Percentiles rank a stretch among this genome's conserved stretches.
Conservation (phyloP, 2,797 vertebrate species). For the Hephaestus fuliginosus region DNA sequence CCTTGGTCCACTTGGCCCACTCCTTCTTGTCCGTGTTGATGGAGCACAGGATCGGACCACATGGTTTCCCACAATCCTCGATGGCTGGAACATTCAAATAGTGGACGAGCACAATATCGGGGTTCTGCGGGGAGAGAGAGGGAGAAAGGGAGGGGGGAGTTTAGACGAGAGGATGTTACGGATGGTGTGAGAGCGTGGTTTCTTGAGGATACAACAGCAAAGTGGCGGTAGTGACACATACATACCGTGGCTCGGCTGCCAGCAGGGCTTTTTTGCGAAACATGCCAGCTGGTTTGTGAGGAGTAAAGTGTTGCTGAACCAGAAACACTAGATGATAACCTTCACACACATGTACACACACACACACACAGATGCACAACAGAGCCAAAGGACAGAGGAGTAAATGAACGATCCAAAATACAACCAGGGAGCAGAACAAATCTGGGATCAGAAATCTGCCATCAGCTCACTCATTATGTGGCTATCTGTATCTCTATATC, state of each 20-base stretch:
- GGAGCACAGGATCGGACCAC: conserved; percentile 97
- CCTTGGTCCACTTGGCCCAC: conserved; percentile 99
- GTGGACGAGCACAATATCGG: conserved; percentile 99
- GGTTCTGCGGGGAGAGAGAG: conserved; percentile 87
- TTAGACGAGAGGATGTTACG: conserved; percentile 34
- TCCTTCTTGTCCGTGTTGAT: conserved; percentile 99
- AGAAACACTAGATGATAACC: conserved; percentile 35
- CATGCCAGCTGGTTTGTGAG: conserved; percentile 57
- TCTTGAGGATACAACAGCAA: conserved; percentile 40
- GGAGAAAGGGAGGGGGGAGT: not conserved
- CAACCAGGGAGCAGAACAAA: conserved; percentile 61
- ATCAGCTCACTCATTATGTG: conserved; percentile 71
- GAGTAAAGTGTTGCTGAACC: conserved; percentile 48
- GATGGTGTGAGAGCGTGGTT: conserved; percentile 17
- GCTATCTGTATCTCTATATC: conserved; percentile 49
- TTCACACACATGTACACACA: conserved; percentile 11
- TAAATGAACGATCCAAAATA: conserved; percentile 42
- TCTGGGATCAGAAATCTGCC: conserved; percentile 65
- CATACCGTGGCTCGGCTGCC: conserved; percentile 45
- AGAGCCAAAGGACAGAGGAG: conserved; percentile 38
- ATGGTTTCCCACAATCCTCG: conserved; percentile 99
- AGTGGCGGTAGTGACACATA: conserved; percentile 37
- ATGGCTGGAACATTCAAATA: conserved; percentile 99
- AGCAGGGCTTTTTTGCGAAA: conserved; percentile 57
- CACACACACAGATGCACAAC: conserved; percentile 40